Evolutionary conservation across 2,888 invertebrate genomes (phyloP), one percentile per base, ranked within the genome.

Genomic region (Drosophila macrospina): DNA sequence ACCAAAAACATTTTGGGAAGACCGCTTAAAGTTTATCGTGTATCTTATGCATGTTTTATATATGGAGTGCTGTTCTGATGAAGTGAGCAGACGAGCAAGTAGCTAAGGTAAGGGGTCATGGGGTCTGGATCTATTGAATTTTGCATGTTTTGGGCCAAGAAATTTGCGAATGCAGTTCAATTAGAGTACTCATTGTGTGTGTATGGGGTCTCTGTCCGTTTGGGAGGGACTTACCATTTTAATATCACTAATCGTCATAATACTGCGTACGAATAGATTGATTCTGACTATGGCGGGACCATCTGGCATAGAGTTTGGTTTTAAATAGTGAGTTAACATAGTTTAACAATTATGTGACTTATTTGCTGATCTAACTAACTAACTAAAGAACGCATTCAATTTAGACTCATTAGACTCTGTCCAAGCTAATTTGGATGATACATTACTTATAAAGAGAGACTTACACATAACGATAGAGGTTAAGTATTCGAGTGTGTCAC

Each of bases 181-280:
- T 60, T 68, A 8, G 20, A 32, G 32, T 34, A 44, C 13, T 48
- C 39, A 11, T 41, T 52, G 5, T 16, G 41, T 52, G 24, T 44
- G 11, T 36, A 15, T 11, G 41, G 45, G 5, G 57, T 15, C 77
- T 50, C 59, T 63, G 52, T 68, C 76, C 59, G 51, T 57, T 56
- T 56, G 67, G 67, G 68, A 63, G 93, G 66, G 93, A 97, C 98
- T 98, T 96, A 98, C 98, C 98, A 98, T 98, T 94, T 98, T 98
- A 94, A 97, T 98, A 95, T 98, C 98, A 95, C 98, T 98, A 94
- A 98, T 98, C 93, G 98, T 98, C 93, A 97, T 97, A 93, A 98
- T 97, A 96, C 97, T 98, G 95, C 98, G 95, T 93, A 98, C 97
- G 96, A 98, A 98, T 94, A 98, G 96, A 96, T 98, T 98, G 93